A percentile compares a stretch with the other conserved stretches of the same genome.
phyloP scores from a whole-genome alignment of 2,797 vertebrate genomes.

The Bucorvus abyssinicus region DNA sequence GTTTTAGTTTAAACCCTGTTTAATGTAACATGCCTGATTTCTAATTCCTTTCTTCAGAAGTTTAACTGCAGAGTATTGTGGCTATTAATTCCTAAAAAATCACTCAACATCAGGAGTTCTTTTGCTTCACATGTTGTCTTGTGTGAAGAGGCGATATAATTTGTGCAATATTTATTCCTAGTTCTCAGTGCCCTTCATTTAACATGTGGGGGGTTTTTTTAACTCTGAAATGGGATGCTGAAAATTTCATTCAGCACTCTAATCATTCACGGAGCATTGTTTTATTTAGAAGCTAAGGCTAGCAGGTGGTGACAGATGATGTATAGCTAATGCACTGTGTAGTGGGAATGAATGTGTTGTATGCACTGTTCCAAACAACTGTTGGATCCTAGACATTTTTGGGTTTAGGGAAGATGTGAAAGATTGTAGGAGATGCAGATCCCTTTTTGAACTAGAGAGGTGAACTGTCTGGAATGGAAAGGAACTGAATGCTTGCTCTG shows the following conservation, averaged over 20 bases:
- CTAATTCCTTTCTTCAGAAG: background rate
- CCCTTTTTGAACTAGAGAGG: background rate
- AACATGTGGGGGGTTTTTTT: background rate
- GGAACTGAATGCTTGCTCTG: background rate
- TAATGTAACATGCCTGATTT: background rate
- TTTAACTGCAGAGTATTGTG: background rate
- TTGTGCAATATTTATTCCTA: background rate
- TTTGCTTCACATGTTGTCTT: background rate
- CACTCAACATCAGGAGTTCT: background rate
- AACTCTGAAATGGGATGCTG: background rate
- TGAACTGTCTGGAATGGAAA: background rate
- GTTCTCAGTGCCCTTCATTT: background rate
- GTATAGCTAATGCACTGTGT: background rate
- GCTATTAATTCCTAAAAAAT: background rate
- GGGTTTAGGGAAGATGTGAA: background rate
- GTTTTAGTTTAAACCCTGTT: background rate
- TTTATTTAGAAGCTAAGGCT: background rate
- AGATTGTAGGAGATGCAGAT: background rate
- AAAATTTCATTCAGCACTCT: background rate
- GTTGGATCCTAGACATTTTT: background rate
- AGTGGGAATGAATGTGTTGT: background rate
- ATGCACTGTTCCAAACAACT: background rate
- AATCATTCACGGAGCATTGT: fast-evolving
- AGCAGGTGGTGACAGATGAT: background rate
- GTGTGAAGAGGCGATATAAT: background rate